Evolutionary conservation across 2,888 invertebrate genomes (phyloP).

Genomic region (Herminia tarsipennalis): DNA sequence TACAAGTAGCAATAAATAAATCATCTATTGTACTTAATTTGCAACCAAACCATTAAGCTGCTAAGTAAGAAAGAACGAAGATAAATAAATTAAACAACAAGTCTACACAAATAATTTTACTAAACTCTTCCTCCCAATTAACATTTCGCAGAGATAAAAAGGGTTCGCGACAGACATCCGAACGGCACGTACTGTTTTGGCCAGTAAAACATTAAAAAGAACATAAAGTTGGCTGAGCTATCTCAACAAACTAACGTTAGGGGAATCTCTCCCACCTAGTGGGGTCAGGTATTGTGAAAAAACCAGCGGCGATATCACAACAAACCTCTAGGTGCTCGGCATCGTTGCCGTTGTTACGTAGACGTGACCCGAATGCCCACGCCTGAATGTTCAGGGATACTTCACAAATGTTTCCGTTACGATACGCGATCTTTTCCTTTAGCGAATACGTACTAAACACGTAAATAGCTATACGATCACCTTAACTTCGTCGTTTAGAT

Average conservation of each 20-base stretch:
- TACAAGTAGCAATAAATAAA: too few relatives aligned
- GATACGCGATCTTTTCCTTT: slow-evolving; percentile 77
- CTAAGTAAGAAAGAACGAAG: too few relatives aligned
- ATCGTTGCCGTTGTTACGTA: slow-evolving; percentile 74
- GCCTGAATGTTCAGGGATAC: slow-evolving; percentile 73
- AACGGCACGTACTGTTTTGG: slow-evolving; percentile 56
- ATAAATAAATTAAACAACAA: background rate
- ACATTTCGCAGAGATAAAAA: slow-evolving; percentile 39
- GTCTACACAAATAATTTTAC: slow-evolving; percentile 11
- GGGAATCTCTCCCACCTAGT: slow-evolving; percentile 69
- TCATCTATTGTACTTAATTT: too few relatives aligned
- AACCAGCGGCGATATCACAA: slow-evolving; percentile 79
- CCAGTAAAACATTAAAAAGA: slow-evolving; percentile 61
- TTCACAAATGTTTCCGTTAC: slow-evolving; percentile 80
- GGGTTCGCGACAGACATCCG: slow-evolving; percentile 38
- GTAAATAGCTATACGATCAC: slow-evolving; percentile 74
- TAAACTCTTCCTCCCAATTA: slow-evolving; percentile 27
- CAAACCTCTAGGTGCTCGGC: slow-evolving; percentile 78
- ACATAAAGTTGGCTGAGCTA: slow-evolving; percentile 63
- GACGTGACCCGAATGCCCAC: slow-evolving; percentile 77
- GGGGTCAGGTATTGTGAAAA: slow-evolving; percentile 81
- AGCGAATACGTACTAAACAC: slow-evolving; percentile 73
- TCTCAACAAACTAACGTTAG: slow-evolving; percentile 64
- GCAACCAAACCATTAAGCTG: too few relatives aligned
- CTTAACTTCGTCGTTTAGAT: slow-evolving; percentile 64